Conservation (phyloP, 2,797 vertebrate species). For the Spinibarbus caldwelli region DNA sequence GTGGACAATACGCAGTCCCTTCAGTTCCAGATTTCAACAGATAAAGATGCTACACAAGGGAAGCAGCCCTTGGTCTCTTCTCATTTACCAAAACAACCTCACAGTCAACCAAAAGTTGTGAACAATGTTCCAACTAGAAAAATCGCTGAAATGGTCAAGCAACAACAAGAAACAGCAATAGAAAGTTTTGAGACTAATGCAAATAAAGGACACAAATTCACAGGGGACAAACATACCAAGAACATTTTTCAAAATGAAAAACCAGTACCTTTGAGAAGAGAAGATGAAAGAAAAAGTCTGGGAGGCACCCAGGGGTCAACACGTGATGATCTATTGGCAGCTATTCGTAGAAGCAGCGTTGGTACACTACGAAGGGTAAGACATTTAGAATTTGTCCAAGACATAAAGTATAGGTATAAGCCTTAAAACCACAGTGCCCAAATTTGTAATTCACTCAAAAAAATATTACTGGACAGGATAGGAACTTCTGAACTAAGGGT, state of each 20-base stretch:
- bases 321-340: constrained; percentile 92
- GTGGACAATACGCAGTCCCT: constrained; percentile 30
- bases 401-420: neutral
- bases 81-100: neutral
- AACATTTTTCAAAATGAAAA: constrained; percentile 81
- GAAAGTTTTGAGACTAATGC: neutral
- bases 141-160: constrained; percentile 23
- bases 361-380: constrained; percentile 83
- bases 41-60: neutral
- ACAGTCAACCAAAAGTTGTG: neutral
- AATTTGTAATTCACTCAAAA: neutral
- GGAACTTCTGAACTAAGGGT: neutral
- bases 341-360: constrained; percentile 87
- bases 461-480: neutral
- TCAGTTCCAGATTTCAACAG: constrained; percentile 28
- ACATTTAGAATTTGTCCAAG: neutral
- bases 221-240: constrained; percentile 47
- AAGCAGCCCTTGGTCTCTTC: neutral
- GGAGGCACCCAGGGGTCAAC: constrained; percentile 85
- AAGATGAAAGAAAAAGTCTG: neutral
- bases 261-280: neutral
- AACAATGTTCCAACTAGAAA: constrained; percentile 4
- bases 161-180: neutral
- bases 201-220: neutral
- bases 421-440: neutral